phyloP scores from a whole-genome alignment of 2,113 vertebrate species.

The Phaethon lepturus region DNA sequence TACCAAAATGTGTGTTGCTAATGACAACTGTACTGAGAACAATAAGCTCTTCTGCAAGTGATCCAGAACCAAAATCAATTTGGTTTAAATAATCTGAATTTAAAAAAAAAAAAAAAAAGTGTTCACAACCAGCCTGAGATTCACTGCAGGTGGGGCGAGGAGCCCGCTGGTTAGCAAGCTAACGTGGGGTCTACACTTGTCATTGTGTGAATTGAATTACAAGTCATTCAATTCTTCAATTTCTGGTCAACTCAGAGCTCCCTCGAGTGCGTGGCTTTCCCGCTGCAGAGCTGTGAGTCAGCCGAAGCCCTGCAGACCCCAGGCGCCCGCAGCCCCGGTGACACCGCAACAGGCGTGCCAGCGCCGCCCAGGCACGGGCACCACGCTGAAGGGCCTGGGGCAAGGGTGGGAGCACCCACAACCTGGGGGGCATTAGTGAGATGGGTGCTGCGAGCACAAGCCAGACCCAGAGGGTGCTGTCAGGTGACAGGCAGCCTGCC shows the following conservation, averaged over 20 bases:
- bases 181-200: background rate
- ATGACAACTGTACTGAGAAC: background rate
- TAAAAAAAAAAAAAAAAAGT: background rate
- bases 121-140: background rate
- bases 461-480: background rate
- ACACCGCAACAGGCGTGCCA: background rate
- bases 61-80: background rate
- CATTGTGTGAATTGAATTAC: too few relatives aligned
- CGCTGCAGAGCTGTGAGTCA: background rate
- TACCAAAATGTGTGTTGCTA: background rate
- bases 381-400: background rate
- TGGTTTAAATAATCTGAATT: background rate
- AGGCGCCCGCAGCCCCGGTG: rapidly evolving
- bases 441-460: background rate
- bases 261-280: rapidly evolving
- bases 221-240: background rate
- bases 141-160: rapidly evolving
- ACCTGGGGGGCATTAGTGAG: rapidly evolving
- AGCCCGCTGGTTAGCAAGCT: background rate
- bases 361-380: rapidly evolving
- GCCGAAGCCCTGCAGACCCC: rapidly evolving
- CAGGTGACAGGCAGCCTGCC: background rate
- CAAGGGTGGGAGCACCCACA: background rate
- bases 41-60: background rate
- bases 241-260: background rate